Base-by-base conservation (phyloP, 2,888 invertebrate genomes). In the Ectemnius cavifrons region DNA sequence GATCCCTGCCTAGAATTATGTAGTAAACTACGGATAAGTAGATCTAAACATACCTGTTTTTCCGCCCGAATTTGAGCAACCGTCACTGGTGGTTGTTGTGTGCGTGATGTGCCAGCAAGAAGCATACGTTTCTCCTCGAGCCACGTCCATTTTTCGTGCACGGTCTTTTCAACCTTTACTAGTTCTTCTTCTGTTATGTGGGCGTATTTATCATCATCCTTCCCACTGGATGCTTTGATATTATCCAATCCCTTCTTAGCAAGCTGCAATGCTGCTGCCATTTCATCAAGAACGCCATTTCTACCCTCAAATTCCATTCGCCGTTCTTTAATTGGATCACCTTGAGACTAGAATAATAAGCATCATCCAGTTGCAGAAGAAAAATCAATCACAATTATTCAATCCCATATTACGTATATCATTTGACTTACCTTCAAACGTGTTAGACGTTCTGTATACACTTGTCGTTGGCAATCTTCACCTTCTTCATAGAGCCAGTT, bases 401-500 rank as follows among this genome's bases (percentile, higher is more conserved):
- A 16, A 16, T 3, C 52, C 14, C n/a, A 13, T 5, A 52, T 52
- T 5, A 52, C 52, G 16, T 1, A 0, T 6, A 4, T 16, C 14
- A 13, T 1, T 6, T 52, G 6, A 52, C 16, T 59, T 69, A 90
- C 90, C 82, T 85, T 89, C 5, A 91, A 82, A 64, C 77, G 79
- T 16, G 83, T 59, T 14, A 91, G 73, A 71, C 88, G 84, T 61
- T 91, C 91, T 4, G 84, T 82, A 63, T 95, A 95, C 47, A 95
- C 92, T 85, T 95, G 94, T 87, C 95, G 94, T 82, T 95, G 95
- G 89, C 98, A 97, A 88, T 99, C 97, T 91, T 98, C 98, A 3
- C 99, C 99, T 73, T 96, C 96, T 86, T 98, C 99, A 88, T 99
- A 99, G 18, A 99, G 92, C 99, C 99, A 99, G 89, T 96, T 95